Evolutionary conservation across 2,113 vertebrate genomes (phyloP).

Genomic region (Hippocampus guttulatus): DNA sequence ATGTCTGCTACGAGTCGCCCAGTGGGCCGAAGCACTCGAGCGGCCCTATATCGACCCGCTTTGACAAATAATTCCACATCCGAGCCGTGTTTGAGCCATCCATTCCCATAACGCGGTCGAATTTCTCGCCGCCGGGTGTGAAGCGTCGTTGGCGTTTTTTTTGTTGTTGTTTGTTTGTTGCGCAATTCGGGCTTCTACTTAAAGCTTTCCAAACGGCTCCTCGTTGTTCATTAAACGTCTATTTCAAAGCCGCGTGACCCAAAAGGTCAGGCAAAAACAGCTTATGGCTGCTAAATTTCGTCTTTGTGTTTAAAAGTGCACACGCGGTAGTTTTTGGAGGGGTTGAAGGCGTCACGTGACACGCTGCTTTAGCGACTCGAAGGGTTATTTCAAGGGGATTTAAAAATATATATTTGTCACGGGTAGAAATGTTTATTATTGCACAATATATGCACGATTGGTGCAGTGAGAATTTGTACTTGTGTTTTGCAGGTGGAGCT

Average conservation of each 20-base stretch:
- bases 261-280: conserved; percentile 92
- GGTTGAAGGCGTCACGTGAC: not conserved
- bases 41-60: conserved; percentile 35
- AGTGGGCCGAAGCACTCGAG: conserved; percentile 60
- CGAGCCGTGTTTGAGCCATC: not conserved
- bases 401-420: no score
- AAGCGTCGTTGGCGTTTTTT: conserved; percentile 54
- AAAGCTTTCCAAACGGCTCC: conserved; percentile 78
- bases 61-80: conserved; percentile 34
- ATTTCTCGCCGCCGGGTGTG: conserved; percentile 20
- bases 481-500: conserved; percentile 64
- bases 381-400: not conserved
- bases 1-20: conserved; percentile 67
- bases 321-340: conserved; percentile 54
- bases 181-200: conserved; percentile 67
- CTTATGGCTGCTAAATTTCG: conserved; percentile 90
- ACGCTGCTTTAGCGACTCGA: not conserved
- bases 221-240: conserved; percentile 99
- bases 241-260: conserved; percentile 87
- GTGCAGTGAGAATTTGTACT: not conserved
- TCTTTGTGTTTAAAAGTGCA: conserved; percentile 79
- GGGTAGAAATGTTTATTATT: not conserved
- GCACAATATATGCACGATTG: not conserved
- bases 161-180: no score
- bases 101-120: not conserved